Base-by-base conservation (phyloP, 2,797 vertebrate species). In the Mormyrus proboscirostris region DNA sequence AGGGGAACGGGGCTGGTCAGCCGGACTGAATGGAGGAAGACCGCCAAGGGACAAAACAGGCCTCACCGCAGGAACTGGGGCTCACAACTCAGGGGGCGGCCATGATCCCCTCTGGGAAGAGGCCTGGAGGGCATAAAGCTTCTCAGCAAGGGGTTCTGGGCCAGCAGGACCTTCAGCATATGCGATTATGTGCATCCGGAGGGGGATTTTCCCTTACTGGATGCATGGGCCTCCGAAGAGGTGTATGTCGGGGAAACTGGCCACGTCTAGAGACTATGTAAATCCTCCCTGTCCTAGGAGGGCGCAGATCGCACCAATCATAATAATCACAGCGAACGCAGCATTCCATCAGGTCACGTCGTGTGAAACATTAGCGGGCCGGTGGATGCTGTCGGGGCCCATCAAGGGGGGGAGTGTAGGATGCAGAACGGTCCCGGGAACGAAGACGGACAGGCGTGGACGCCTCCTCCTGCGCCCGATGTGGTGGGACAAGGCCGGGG, bases 131-230 rank as follows among this genome's bases (percentile, higher is more conserved):
- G 91, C 92, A 95, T 95, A 95, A 95, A 95, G 95, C 94, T 91
- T 53, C 94, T 92, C 95, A 94, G 93, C 94, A 90, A 93, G 94
- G 95, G 95, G 95, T 93, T 95, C 94, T 94, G 94, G 95, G 95
- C 95, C 88, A 90, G 93, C 93, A 91, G 91, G 73, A 90, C 90
- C 91, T 88, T 85, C 90, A 91, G 25, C 19, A 62, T 25, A 59
- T 85, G 84, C 73, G 90, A 88, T 84, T 91, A 41, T 19, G 90
- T 55, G 79, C 53, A 86, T 83, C 41, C 50, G 55, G 73, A 85
- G 90, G 50, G 85, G 50, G 59, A 83, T 89, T 76, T 85, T 87
- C 79, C 76, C 55, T 89, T 76, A 87, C 73, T 22, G 90, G 51
- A 91, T 91, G 90, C 86, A 6, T 83, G 33, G 82, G 47, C 55